These are phyloP conservation scores for Isurus oxyrinchus DNA, from an alignment of 2,113 vertebrate species.

Conservation along the genomic window DNA sequence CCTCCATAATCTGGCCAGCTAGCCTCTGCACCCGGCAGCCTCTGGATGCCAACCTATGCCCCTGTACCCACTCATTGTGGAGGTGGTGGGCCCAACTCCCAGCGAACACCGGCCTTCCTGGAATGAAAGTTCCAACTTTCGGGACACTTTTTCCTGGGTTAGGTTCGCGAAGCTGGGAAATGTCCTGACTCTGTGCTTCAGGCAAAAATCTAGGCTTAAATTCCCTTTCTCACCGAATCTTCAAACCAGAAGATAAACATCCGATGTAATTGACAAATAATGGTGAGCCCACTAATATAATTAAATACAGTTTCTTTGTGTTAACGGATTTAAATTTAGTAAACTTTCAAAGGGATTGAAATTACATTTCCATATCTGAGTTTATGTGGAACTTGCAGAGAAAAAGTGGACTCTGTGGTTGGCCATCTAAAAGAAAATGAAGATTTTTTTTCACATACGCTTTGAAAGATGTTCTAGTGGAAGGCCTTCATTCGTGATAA, in stretches of 20 bases:
- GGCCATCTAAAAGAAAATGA: not conserved
- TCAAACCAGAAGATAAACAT: not conserved
- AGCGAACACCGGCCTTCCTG: too few relatives aligned
- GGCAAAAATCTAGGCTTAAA: too few relatives aligned
- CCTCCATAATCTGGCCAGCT: too few relatives aligned
- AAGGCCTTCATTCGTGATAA: too few relatives aligned
- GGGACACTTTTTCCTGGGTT: too few relatives aligned
- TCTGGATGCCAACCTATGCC: too few relatives aligned
- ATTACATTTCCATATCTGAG: not conserved
- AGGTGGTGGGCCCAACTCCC: too few relatives aligned
- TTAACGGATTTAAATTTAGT: not conserved
- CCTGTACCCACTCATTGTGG: too few relatives aligned
- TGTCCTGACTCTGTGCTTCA: too few relatives aligned
- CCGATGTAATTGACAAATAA: not conserved
- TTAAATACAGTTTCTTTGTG: not conserved
- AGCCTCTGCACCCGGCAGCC: too few relatives aligned
- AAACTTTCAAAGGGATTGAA: not conserved
- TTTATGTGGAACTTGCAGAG: not conserved
- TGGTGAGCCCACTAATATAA: not conserved
- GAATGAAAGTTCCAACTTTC: too few relatives aligned
- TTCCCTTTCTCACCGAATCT: not conserved
- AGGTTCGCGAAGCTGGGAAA: too few relatives aligned
- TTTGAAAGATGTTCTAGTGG: not conserved
- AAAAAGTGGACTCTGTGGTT: not conserved
- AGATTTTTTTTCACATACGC: not conserved